phyloP scores from a whole-genome alignment of 2,113 vertebrate genomes.

The Chaetorhynchus papuensis region DNA sequence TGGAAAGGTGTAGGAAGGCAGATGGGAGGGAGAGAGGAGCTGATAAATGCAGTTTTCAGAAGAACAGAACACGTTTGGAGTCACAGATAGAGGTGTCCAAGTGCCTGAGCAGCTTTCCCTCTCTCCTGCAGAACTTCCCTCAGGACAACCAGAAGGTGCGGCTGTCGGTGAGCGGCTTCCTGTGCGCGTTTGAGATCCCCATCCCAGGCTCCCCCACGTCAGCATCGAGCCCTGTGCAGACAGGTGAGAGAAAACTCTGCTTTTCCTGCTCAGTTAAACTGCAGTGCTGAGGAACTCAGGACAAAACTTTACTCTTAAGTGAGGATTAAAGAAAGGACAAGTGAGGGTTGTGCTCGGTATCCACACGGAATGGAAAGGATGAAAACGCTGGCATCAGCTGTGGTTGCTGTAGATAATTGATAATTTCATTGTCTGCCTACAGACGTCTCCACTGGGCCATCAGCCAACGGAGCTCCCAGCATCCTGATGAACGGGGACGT shows the following conservation, averaged over 20 bases:
- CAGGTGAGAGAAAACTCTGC: conserved; percentile 72
- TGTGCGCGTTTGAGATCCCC: conserved; percentile 95
- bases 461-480: conserved; percentile 75
- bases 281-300: neutral
- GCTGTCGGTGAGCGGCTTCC: conserved; percentile 88
- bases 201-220: conserved; percentile 89
- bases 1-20: neutral
- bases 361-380: fast-evolving
- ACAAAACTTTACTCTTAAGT: fast-evolving
- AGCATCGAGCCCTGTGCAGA: conserved; percentile 81
- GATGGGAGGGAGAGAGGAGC: neutral
- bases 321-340: neutral
- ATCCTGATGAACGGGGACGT: conserved; percentile 76
- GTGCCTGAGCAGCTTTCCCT: neutral
- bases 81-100: neutral
- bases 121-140: conserved; percentile 85
- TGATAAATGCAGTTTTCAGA: neutral
- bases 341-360: fast-evolving
- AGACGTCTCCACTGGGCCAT: conserved; percentile 64
- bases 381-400: fast-evolving
- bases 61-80: fast-evolving
- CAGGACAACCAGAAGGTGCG: conserved; percentile 97
- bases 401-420: neutral
- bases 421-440: neutral
- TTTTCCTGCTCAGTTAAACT: neutral